phyloP scores from a whole-genome alignment of 2,113 vertebrate species.

The Picathartes gymnocephalus region DNA sequence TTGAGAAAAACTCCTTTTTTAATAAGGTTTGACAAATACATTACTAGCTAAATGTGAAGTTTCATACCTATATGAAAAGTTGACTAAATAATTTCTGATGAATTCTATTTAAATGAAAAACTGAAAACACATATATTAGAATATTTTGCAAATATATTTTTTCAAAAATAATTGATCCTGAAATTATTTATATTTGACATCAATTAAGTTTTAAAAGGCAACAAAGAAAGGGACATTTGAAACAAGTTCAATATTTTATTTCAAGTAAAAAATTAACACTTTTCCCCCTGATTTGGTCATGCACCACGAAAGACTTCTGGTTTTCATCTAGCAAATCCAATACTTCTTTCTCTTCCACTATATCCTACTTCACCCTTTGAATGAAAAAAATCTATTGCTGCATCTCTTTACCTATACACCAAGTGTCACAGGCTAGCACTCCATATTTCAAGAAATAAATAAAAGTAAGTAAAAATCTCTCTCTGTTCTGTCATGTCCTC shows the following conservation, averaged over 20 bases:
- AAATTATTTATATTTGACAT: not conserved
- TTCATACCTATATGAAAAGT: not conserved
- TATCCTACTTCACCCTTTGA: not conserved
- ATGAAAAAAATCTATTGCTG: not conserved
- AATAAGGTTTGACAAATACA: not conserved
- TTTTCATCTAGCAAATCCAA: not conserved
- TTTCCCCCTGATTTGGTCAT: accelerated
- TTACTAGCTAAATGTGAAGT: not conserved
- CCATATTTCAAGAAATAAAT: not conserved
- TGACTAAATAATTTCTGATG: not conserved
- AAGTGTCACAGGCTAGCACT: not conserved
- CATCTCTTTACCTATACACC: not conserved
- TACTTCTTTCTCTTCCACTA: not conserved
- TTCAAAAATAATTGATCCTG: not conserved
- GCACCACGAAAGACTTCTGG: not conserved
- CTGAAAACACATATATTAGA: not conserved
- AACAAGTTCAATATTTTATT: not conserved
- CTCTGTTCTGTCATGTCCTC: not conserved
- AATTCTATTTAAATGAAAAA: not conserved
- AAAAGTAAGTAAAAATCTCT: not conserved
- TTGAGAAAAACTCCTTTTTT: not conserved
- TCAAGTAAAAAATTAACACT: not conserved
- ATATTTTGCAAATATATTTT: not conserved
- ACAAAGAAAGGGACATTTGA: not conserved
- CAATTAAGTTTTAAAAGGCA: not conserved